Evolutionary conservation across 2,888 invertebrate species (phyloP).

Genomic region (Gasteruption jaculator): DNA sequence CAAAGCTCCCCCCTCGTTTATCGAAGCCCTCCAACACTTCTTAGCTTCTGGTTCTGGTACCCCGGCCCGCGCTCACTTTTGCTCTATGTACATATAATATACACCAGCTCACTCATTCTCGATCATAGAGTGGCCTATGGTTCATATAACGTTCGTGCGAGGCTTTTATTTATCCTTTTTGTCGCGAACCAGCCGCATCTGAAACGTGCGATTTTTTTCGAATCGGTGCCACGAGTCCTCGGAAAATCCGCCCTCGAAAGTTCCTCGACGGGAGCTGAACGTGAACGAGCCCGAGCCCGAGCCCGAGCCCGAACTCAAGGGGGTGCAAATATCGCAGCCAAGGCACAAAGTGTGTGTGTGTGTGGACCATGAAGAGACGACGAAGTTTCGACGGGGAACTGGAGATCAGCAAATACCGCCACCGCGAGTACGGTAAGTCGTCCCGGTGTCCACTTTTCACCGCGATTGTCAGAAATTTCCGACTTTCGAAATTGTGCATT

Average conservation of each 20-base stretch:
- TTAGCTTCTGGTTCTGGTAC: constrained; percentile 21
- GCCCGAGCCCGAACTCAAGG: no score
- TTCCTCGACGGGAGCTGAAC: no score
- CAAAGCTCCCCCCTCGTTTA: constrained; percentile 27
- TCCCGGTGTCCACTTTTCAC: no score
- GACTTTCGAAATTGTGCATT: no score
- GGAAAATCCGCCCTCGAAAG: no score
- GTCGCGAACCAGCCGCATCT: no score
- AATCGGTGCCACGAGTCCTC: no score
- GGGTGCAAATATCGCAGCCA: no score
- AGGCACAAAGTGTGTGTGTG: no score
- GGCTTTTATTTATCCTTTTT: constrained; percentile 19
- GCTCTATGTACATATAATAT: constrained; percentile 41
- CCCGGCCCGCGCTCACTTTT: constrained; percentile 21
- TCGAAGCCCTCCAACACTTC: constrained; percentile 22
- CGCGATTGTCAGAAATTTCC: no score
- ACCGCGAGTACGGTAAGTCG: constrained; percentile 33
- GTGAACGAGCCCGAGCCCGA: no score
- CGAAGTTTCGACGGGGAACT: constrained; percentile 25
- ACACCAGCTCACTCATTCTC: constrained; percentile 35
- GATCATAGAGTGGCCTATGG: constrained; percentile 41
- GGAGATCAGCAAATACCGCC: constrained; percentile 26
- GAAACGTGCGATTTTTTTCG: no score
- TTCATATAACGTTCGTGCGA: constrained; percentile 7
- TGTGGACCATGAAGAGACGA: constrained; percentile 30